These are phyloP conservation scores for Heliothis virescens DNA, from an alignment of 1,140 invertebrate species.

Conservation along the genomic window DNA sequence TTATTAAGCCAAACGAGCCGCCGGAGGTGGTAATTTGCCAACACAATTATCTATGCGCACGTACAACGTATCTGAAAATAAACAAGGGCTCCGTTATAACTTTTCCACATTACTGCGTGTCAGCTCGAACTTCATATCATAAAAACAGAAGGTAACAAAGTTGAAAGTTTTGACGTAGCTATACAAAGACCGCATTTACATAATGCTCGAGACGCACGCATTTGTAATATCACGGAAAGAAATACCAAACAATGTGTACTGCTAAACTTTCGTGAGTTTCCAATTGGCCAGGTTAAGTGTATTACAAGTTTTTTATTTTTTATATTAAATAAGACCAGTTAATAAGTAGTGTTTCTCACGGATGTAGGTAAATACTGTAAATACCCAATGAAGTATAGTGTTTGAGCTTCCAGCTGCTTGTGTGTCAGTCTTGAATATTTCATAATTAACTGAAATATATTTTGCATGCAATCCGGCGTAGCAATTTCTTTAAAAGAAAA, in stretches of 20 bases:
- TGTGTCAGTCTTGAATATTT: too few species aligned
- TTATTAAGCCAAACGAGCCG: constrained; percentile 42
- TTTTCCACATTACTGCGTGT: constrained; percentile 66
- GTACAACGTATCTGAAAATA: constrained; percentile 53
- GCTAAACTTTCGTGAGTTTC: background rate
- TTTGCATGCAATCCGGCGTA: too few species aligned
- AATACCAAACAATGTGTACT: constrained; percentile 35
- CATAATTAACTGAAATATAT: too few species aligned
- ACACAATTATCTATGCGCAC: constrained; percentile 40
- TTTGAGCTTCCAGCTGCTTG: too few species aligned
- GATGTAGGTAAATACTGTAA: too few species aligned
- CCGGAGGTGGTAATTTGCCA: constrained; percentile 44
- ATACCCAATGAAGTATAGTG: too few species aligned
- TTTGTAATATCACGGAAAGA: constrained; percentile 48
- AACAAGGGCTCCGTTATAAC: constrained; percentile 57
- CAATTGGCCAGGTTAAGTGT: constrained; percentile 16
- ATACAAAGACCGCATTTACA: constrained; percentile 44
- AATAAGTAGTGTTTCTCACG: too few species aligned
- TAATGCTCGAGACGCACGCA: constrained; percentile 38
- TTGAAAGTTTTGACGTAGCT: constrained; percentile 60
- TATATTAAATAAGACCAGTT: too few species aligned
- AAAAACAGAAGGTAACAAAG: constrained; percentile 62
- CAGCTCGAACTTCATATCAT: constrained; percentile 55
- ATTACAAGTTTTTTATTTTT: background rate
- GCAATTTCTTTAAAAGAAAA: too few species aligned